Conservation (phyloP, 2,113 vertebrate species). For the Barbus barbus region DNA sequence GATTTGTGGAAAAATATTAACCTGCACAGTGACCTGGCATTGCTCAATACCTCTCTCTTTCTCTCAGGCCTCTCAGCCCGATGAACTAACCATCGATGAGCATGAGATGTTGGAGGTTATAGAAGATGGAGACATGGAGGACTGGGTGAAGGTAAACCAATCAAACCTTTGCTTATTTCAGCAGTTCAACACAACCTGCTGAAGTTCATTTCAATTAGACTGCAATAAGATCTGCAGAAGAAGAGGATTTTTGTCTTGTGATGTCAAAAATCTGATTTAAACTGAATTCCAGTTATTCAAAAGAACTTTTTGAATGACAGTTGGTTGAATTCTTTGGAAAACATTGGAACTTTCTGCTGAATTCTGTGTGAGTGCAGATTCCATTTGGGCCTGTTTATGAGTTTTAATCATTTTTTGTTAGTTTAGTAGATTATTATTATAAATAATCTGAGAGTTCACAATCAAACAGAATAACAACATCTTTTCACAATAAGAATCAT, state of each 20-base stretch:
- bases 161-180: not conserved
- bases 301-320: not conserved
- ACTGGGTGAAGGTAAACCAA: conserved; percentile 93
- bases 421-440: not conserved
- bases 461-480: not conserved
- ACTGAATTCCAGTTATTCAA: not conserved
- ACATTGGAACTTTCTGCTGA: not conserved
- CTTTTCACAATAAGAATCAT: not conserved
- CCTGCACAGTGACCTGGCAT: not conserved
- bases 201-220: too few relatives aligned
- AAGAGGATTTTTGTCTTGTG: not conserved
- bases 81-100: conserved; percentile 97
- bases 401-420: not conserved
- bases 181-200: too few relatives aligned
- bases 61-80: conserved; percentile 90
- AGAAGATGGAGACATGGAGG: conserved; percentile 99
- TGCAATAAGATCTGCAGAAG: not conserved
- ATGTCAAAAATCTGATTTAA: not conserved
- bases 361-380: not conserved
- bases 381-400: not conserved
- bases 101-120: conserved; percentile 98
- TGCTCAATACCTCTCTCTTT: conserved; percentile 10
- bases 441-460: not conserved
- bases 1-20: not conserved
- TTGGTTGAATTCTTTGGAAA: not conserved